These are phyloP conservation scores for Bagarius yarrelli DNA, from an alignment of 2,113 vertebrate species.

Conservation along the genomic window DNA sequence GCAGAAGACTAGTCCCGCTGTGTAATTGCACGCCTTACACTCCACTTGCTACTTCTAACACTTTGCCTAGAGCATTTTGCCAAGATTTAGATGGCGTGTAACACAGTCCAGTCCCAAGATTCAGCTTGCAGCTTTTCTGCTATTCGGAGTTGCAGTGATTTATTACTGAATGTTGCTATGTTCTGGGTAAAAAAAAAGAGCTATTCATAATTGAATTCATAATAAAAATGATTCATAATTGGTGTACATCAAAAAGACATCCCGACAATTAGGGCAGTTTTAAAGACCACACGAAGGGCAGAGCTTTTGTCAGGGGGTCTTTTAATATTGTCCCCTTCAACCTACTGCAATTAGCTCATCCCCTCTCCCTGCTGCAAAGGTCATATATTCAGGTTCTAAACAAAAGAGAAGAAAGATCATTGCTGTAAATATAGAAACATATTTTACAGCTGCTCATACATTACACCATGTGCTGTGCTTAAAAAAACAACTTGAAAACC, in stretches of 20 bases:
- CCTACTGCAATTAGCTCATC: slow-evolving; percentile 35
- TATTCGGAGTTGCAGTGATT: slow-evolving; percentile 34
- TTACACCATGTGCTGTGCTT: not conserved
- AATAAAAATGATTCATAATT: slow-evolving; percentile 25
- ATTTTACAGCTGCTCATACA: not conserved
- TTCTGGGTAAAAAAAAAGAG: slow-evolving; percentile 28
- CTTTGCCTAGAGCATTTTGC: slow-evolving; percentile 23
- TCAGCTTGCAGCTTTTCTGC: slow-evolving; percentile 16
- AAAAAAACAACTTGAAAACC: not conserved
- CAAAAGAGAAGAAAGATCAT: not conserved
- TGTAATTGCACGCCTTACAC: slow-evolving; percentile 11
- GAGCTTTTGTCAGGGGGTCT: slow-evolving; percentile 40
- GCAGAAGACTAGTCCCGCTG: not conserved
- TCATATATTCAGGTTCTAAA: not conserved
- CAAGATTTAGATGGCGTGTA: slow-evolving; percentile 32
- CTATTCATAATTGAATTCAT: not conserved
- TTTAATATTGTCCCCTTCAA: slow-evolving; percentile 35
- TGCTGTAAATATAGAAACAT: not conserved
- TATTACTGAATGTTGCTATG: slow-evolving; percentile 22
- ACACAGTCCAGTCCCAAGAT: not conserved
- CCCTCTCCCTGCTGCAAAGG: not conserved
- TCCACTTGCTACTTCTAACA: not conserved
- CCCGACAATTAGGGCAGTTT: not conserved
- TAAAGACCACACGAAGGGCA: slow-evolving; percentile 36
- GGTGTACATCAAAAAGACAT: slow-evolving; percentile 21